Evolutionary conservation across 2,113 vertebrate species (phyloP).

Genomic region (Labeo catla): DNA sequence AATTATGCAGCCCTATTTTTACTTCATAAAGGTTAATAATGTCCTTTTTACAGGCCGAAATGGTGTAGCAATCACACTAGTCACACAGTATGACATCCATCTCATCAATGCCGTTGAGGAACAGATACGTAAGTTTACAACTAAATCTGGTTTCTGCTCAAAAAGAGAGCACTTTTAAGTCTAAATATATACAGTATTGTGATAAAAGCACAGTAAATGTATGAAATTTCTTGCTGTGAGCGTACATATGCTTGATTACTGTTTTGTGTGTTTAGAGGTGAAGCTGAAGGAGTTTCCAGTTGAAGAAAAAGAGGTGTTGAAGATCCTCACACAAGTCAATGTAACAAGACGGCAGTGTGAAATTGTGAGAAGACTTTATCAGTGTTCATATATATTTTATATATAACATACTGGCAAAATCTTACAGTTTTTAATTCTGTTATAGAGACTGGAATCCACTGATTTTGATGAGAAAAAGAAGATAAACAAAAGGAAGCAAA

Average conservation of each 20-base stretch:
- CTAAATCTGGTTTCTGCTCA: not conserved
- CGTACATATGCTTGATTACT: not conserved
- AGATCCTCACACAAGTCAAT: slow-evolving; percentile 94
- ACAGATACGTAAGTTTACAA: slow-evolving; percentile 84
- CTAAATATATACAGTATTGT: not conserved
- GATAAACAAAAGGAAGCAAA: slow-evolving; percentile 92
- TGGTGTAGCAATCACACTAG: slow-evolving; percentile 89
- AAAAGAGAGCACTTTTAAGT: not conserved
- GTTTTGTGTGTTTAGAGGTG: slow-evolving; percentile 74
- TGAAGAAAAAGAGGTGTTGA: slow-evolving; percentile 82
- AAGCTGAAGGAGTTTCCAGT: slow-evolving; percentile 83
- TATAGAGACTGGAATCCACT: slow-evolving; percentile 86
- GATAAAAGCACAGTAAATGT: not conserved
- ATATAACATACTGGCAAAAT: not conserved
- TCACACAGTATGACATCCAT: slow-evolving; percentile 98
- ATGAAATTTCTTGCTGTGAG: not conserved
- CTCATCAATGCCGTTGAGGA: slow-evolving; percentile 88
- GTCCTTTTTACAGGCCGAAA: slow-evolving; percentile 80
- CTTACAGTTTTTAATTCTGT: slow-evolving; percentile 22
- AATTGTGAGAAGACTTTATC: slow-evolving; percentile 65
- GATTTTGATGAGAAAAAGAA: slow-evolving; percentile 96
- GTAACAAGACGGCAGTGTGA: slow-evolving; percentile 86
- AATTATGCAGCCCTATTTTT: too few species aligned
- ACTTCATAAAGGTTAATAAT: not conserved
- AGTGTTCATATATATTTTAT: not conserved